Conservation (phyloP, 2,797 vertebrate species). For the Bryconaethiops microstoma region DNA sequence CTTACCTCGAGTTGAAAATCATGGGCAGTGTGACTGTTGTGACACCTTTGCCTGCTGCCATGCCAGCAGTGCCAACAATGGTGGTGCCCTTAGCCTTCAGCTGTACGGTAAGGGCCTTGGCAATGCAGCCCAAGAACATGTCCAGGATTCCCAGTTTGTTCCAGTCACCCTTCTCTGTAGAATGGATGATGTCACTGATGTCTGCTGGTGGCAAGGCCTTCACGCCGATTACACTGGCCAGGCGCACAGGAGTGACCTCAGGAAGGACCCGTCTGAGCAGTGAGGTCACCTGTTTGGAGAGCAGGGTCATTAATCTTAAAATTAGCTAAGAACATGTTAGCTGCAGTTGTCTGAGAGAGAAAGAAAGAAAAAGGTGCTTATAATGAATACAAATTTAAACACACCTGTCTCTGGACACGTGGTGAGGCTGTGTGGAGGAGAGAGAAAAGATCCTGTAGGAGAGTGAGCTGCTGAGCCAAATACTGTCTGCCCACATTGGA, state of each 20-base stretch:
- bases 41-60: constrained; percentile 93
- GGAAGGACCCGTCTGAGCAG: constrained; percentile 94
- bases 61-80: constrained; percentile 92
- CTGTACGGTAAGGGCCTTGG: constrained; percentile 98
- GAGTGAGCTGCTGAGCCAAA: constrained; percentile 94
- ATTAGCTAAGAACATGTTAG: background rate
- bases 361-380: background rate
- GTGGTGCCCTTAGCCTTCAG: constrained; percentile 98
- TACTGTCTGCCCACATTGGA: constrained; percentile 98
- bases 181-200: constrained; percentile 99
- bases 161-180: constrained; percentile 98
- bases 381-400: constrained; percentile 32
- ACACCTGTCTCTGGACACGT: constrained; percentile 96
- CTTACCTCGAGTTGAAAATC: constrained; percentile 98
- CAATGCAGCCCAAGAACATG: constrained; percentile 99
- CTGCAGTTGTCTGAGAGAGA: background rate
- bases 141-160: constrained; percentile 97
- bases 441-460: constrained; percentile 97
- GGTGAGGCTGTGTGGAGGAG: constrained; percentile 96
- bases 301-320: background rate
- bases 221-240: constrained; percentile 97
- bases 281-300: constrained; percentile 87
- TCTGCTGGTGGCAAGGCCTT: constrained; percentile 96
- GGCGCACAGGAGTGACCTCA: constrained; percentile 92
- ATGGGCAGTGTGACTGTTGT: constrained; percentile 97